Conservation (phyloP, 2,888 invertebrate genomes). For the Calephelis perditalis region DNA sequence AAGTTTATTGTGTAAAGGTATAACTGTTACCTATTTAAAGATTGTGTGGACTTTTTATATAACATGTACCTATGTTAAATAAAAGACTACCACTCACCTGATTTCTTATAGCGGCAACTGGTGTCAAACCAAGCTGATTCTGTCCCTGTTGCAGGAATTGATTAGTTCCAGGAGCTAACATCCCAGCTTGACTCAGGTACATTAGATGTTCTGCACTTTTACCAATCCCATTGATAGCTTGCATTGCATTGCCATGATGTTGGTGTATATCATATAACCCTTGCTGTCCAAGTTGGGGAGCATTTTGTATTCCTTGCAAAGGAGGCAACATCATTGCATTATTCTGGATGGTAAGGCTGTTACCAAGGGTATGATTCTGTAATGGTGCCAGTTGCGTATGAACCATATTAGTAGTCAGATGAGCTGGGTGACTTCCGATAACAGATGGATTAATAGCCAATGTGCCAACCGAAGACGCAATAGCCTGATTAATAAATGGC, state of each 20-base stretch:
- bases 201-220: constrained; percentile 72
- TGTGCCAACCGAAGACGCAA: constrained; percentile 67
- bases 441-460: constrained; percentile 70
- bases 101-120: constrained; percentile 66
- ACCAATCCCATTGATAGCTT: constrained; percentile 72
- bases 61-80: too few species aligned
- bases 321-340: constrained; percentile 73
- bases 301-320: constrained; percentile 70
- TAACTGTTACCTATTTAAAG: too few species aligned
- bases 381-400: constrained; percentile 75
- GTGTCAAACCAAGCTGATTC: constrained; percentile 75
- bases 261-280: constrained; percentile 71
- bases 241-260: constrained; percentile 67
- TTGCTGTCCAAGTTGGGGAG: constrained; percentile 72
- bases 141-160: constrained; percentile 81
- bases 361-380: constrained; percentile 68
- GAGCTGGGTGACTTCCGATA: constrained; percentile 68
- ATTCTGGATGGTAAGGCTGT: constrained; percentile 62
- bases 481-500: constrained; percentile 69
- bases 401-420: constrained; percentile 70
- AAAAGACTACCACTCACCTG: constrained; percentile 49
- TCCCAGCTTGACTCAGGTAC: constrained; percentile 73
- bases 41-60: too few species aligned
- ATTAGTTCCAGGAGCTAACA: constrained; percentile 79
- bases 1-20: too few species aligned